Base-by-base conservation (phyloP, 92 coral and sea anemone species). In the Phenganax marumi region DNA sequence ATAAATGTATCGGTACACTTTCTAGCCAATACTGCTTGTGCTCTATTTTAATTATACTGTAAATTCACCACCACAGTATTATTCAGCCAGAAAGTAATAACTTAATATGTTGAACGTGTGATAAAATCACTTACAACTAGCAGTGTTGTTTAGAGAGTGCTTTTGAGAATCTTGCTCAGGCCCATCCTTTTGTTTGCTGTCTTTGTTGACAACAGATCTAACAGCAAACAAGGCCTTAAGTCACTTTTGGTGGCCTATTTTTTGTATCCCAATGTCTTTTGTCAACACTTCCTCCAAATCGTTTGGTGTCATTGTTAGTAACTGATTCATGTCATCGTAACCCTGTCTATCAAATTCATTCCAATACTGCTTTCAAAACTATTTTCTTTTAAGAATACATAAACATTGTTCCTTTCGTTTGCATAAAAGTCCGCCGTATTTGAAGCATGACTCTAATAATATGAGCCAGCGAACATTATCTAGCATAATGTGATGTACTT, bases 281-380 rank as follows among this genome's bases (percentile, higher is more conserved):
- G 68, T 26, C 22, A 61, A 26, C 68, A 26, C n/a, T 26, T 16
- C 68, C 22, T 61, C 68, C 22, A 61, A 61, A 73, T 87, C 83
- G 65, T 73, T 65, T 19, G 80, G 50, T 52, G 80, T 52, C 80
- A 75, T 75, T 23, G 50, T 39, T 22, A 75, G 64, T 47, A 75
- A 57, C 80, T 75, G 80, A 14, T 75, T 75, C 64, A 75, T 75
- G 39, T 75, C 66, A 75, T 75, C 64, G 64, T 75, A 75, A 65
- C 80, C 80, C 26, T 75, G 48, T 18, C 64, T 52, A 52, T 52
- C 64, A 65, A 75, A 75, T 13, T 18, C 22, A 9, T 39, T 6
- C 66, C 66, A 52, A 65, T 75, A 75, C 57, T 52, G 66, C n/a
- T n/a, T 75, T 24, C n/a, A 6, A 53, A 75, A 75, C 17, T 75